phyloP scores from a whole-genome alignment of 2,888 invertebrate genomes.

The Spodoptera littoralis region DNA sequence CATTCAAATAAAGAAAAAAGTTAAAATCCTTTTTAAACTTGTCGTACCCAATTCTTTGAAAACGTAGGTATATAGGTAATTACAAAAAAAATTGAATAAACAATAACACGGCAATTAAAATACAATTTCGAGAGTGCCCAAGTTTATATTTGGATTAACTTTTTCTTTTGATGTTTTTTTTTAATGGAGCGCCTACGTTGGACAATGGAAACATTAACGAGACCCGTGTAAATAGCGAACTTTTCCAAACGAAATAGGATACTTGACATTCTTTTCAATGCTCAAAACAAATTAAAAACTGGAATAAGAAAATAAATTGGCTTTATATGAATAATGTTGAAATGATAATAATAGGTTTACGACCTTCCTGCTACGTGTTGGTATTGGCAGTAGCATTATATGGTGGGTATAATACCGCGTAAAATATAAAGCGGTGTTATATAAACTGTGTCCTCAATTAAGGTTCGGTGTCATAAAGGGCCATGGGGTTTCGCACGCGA shows the following conservation, averaged over 20 bases:
- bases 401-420: not conserved
- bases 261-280: constrained; percentile 30
- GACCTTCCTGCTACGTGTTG: constrained; percentile 1
- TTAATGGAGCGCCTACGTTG: constrained; percentile 35
- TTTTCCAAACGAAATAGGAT: constrained; percentile 20
- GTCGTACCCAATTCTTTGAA: constrained; percentile 10
- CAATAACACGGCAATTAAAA: constrained; percentile 30
- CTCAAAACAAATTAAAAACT: constrained; percentile 38
- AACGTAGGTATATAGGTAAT: not conserved
- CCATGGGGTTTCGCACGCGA: constrained; percentile 60
- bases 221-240: constrained; percentile 26
- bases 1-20: constrained; percentile 24
- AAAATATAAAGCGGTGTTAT: constrained; percentile 13
- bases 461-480: constrained; percentile 53
- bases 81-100: constrained; percentile 9
- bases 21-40: constrained; percentile 8
- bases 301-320: constrained; percentile 32
- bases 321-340: constrained; percentile 3
- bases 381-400: constrained; percentile 3
- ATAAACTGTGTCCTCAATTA: constrained; percentile 42
- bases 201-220: constrained; percentile 29
- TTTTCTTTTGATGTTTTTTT: constrained; percentile 37
- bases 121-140: constrained; percentile 18
- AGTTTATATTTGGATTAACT: constrained; percentile 30
- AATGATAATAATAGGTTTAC: constrained; percentile 24